Evolutionary conservation across 2,888 invertebrate genomes (phyloP), one percentile per base, ranked within the genome.

Genomic region (Euphydryas editha): DNA sequence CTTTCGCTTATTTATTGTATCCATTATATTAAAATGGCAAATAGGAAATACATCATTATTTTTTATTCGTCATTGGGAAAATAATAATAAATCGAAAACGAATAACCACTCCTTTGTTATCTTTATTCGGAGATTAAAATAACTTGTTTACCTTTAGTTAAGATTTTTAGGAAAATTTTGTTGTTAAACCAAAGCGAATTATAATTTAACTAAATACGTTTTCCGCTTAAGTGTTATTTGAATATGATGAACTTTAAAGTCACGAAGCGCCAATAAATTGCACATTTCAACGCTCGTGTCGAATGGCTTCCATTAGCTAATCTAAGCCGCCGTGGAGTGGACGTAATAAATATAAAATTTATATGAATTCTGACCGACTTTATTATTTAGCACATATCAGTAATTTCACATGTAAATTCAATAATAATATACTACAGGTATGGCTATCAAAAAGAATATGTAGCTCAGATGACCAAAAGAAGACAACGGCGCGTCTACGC

Each of bases 221-320:
- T 20, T 17, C n/a, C 17, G 10, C 17, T 39, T 58, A 44, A 42
- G 51, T n/a, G 54, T 54, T 54, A 58, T 57, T 64, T 42, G 39
- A 44, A 59, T 44, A 18, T 18, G 17, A 59, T 20, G 24, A 56
- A 63, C 17, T 30, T 42, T 46, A 42, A n/a, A 58, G 17, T 44
- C 63, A 64, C 63, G 59, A 64, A 64, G 51, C 58, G 36, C 44
- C 51, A 64, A 67, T 64, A 60, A 67, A 64, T 59, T 59, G 36
- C 46, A 24, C 20, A 44, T 64, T 59, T 54, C 51, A 64, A 20
- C 58, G 63, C 7, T 51, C 58, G 49, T 58, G 39, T 58, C 63
- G 63, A 63, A 63, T 63, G 30, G 51, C 39, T 39, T 11, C 51
- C 20, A 63, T 63, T 63, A 51, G 58, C 51, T 47, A 56, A 69